These are phyloP conservation scores for Drosophila pruinosa DNA, from an alignment of 1,140 invertebrate genomes.

Conservation along the genomic window DNA sequence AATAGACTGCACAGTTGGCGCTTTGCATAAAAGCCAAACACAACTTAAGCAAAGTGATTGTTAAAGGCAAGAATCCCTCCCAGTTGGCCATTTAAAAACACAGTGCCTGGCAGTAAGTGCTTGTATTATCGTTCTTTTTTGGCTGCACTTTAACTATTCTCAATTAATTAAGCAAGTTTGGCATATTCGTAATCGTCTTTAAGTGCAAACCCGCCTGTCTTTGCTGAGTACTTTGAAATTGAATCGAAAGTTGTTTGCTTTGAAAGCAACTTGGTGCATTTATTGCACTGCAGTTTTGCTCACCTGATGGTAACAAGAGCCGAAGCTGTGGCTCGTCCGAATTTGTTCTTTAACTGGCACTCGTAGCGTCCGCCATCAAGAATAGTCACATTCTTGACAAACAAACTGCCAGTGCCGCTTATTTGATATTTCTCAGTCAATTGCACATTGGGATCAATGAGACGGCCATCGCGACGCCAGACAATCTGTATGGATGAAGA, in stretches of 20 bases:
- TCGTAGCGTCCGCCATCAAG: slow-evolving; percentile 94
- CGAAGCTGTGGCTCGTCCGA: slow-evolving; percentile 89
- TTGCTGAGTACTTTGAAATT: slow-evolving; percentile 27
- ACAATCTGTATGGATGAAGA: slow-evolving; percentile 73
- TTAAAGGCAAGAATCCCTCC: background rate
- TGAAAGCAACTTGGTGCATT: slow-evolving; percentile 59
- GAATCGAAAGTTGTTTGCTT: slow-evolving; percentile 47
- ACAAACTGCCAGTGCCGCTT: slow-evolving; percentile 89
- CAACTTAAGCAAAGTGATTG: background rate
- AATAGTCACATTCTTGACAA: slow-evolving; percentile 89
- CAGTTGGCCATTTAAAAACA: background rate
- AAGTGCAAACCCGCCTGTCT: slow-evolving; percentile 44
- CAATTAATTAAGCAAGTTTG: slow-evolving; percentile 77
- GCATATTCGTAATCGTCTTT: slow-evolving; percentile 64
- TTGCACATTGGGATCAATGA: slow-evolving; percentile 82
- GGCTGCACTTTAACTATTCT: slow-evolving; percentile 46
- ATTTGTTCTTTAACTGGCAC: slow-evolving; percentile 92
- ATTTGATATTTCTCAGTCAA: slow-evolving; percentile 83
- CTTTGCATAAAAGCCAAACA: background rate
- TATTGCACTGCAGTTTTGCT: slow-evolving; percentile 31
- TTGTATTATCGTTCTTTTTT: slow-evolving; percentile 28
- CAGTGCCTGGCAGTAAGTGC: background rate
- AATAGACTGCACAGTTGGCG: background rate
- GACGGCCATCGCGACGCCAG: slow-evolving; percentile 92
- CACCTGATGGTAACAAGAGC: slow-evolving; percentile 87